Base-by-base conservation (phyloP, 2,113 vertebrate genomes). In the Pelecanus crispus region DNA sequence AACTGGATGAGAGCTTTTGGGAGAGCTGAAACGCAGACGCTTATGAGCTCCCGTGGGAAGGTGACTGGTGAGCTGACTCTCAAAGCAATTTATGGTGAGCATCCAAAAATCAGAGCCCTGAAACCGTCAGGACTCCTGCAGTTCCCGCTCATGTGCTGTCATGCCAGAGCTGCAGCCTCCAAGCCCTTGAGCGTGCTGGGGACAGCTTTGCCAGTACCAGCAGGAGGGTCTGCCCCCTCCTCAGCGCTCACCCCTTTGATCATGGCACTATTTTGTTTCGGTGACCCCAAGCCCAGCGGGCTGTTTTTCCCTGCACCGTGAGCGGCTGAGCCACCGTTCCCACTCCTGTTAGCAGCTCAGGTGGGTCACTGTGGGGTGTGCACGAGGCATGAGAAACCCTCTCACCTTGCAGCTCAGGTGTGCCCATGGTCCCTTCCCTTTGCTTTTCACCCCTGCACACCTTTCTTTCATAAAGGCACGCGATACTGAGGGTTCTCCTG, bases 101-200 rank as follows among this genome's bases (percentile, higher is more conserved):
- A 26, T 20, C 21, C 45, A 67, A 29, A 83, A 72, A 26, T 11
- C 40, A 11, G 56, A 38, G 34, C 24, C 34, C 50, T 17, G 28
- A 44, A 34, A 17, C n/a, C 5, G 0, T 28, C 14, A 10, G 45
- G 32, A 45, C 38, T 52, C 29, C 66, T 2, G 4, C 3, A 9
- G 17, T 16, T 28, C 73, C 34, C 11, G 26, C 20, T 36, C 22
- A 1, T 8, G 7, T n/a, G 49, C 47, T 26, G 26, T 9, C 1
- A 0, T 9, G 65, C 16, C 17, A 25, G 63, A 22, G 63, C 63
- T 49, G 29, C 56, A 26, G 52, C 24, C 26, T 15, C 38, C 0
- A 1, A 67, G 40, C 40, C 40, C 32, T 55, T 3, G 5, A 13
- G 20, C 10, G 3, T 6, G 4, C 49, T 2, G 3, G 26, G n/a